Evolutionary conservation across 1,140 invertebrate species (phyloP).

Genomic region (Diploscapter pachys): DNA sequence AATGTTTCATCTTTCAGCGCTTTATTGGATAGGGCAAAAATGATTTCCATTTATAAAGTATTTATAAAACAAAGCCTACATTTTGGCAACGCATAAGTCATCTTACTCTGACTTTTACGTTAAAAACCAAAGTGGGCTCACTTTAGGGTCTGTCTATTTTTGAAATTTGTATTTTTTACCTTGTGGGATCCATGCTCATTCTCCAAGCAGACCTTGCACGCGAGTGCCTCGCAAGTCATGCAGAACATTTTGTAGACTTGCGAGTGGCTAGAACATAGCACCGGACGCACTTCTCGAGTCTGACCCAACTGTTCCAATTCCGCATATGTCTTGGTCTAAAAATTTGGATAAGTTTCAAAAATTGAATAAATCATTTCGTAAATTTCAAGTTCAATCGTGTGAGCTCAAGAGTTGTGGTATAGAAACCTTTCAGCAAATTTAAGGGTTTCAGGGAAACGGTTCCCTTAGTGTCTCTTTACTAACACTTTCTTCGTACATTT

Average conservation of each 20-base stretch:
- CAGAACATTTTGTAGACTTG: constrained; percentile 23
- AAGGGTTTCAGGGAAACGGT: too few species aligned
- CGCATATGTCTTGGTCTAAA: constrained; percentile 11
- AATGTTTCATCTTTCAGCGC: too few species aligned
- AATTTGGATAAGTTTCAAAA: too few species aligned
- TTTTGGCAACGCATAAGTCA: too few species aligned
- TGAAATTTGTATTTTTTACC: not conserved
- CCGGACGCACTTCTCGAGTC: constrained; percentile 11
- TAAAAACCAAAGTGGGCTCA: too few species aligned
- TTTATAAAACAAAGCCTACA: not conserved
- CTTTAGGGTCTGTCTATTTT: too few species aligned
- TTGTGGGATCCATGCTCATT: constrained; percentile 27
- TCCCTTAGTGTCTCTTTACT: too few species aligned
- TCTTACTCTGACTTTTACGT: too few species aligned
- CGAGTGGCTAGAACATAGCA: constrained; percentile 22
- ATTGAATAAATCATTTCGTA: not conserved
- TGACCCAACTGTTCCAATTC: constrained; percentile 15
- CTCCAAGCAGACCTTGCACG: constrained; percentile 29
- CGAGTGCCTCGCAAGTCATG: constrained; percentile 25
- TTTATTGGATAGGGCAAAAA: not conserved
- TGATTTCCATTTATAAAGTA: not conserved
- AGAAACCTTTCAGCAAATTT: too few species aligned
- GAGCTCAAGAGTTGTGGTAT: not conserved
- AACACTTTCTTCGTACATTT: too few species aligned
- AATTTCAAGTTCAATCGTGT: not conserved